Conservation (phyloP, 37 sponge, comb jelly and placozoan genomes). For the Geodia barretti region DNA sequence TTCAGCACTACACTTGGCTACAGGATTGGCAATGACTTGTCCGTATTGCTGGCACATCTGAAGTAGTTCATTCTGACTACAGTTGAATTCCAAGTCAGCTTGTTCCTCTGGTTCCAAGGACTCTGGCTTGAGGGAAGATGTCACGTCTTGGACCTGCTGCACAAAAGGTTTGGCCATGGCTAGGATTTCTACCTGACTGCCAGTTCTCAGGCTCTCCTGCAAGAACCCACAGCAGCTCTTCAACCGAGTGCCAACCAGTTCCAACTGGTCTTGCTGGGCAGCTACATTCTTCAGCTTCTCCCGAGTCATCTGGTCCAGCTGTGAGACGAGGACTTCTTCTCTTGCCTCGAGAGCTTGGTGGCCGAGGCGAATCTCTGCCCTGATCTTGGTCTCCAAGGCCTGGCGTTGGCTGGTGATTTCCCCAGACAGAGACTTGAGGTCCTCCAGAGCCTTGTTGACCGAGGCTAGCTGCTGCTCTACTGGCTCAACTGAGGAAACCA, state of each 20-base stretch:
- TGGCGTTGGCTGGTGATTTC: conserved; percentile 19
- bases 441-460: conserved; percentile 21
- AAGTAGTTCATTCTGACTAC: not conserved
- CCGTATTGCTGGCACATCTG: not conserved
- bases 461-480: conserved; percentile 7
- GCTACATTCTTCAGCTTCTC: conserved; percentile 27
- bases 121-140: conserved; percentile 3
- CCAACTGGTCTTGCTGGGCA: conserved; percentile 26
- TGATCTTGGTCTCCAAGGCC: conserved; percentile 1
- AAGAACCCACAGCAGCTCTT: conserved; percentile 18
- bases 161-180: conserved; percentile 8
- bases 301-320: conserved; percentile 14
- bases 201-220: conserved; percentile 19
- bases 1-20: not conserved
- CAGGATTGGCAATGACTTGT: not conserved
- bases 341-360: conserved; percentile 33
- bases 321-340: not conserved
- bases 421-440: not conserved
- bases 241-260: conserved; percentile 19
- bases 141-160: conserved; percentile 19
- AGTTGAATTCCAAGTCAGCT: conserved; percentile 12
- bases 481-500: conserved; percentile 5
- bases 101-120: not conserved
- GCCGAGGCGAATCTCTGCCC: not conserved
- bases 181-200: conserved; percentile 41